phyloP scores from a whole-genome alignment of 2,888 invertebrate species.

The Acrobasis consociella region DNA sequence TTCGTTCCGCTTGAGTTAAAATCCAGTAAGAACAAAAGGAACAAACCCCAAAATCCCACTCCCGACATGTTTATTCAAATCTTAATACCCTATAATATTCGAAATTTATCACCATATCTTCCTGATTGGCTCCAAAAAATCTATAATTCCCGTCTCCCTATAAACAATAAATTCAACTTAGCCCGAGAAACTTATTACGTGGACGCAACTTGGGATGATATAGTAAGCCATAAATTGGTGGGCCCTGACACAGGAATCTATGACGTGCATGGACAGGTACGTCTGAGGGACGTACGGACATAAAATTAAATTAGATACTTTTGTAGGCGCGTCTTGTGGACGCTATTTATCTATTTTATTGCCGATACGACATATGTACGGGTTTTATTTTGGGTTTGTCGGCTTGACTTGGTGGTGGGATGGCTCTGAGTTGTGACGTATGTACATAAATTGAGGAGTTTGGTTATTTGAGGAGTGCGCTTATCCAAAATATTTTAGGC shows the following conservation, averaged over 20 bases:
- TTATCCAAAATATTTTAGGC: not conserved
- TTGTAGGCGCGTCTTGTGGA: slow-evolving; percentile 44
- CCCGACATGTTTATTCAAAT: slow-evolving; percentile 76
- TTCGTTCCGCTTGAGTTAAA: not conserved
- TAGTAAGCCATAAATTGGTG: slow-evolving; percentile 66
- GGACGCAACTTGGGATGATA: slow-evolving; percentile 65
- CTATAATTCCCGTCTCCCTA: slow-evolving; percentile 41
- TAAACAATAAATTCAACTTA: slow-evolving; percentile 65
- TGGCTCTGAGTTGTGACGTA: slow-evolving; percentile 12
- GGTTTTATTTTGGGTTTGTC: slow-evolving; percentile 41
- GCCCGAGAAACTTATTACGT: slow-evolving; percentile 58
- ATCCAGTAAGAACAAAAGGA: not conserved
- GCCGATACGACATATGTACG: slow-evolving; percentile 46
- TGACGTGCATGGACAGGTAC: slow-evolving; percentile 65
- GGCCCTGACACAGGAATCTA: slow-evolving; percentile 62
- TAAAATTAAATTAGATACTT: slow-evolving; percentile 67
- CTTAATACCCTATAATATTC: slow-evolving; percentile 69
- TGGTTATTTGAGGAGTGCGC: not conserved
- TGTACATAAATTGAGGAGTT: not conserved
- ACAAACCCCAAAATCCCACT: slow-evolving; percentile 7
- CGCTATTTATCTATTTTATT: slow-evolving; percentile 58
- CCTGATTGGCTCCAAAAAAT: slow-evolving; percentile 44
- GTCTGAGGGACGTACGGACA: slow-evolving; percentile 41
- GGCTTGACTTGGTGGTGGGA: slow-evolving; percentile 27
- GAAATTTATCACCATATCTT: slow-evolving; percentile 60